Evolutionary conservation across 2,113 vertebrate genomes (phyloP), one percentile per base, ranked within the genome.

Genomic region (Cinclus cinclus): DNA sequence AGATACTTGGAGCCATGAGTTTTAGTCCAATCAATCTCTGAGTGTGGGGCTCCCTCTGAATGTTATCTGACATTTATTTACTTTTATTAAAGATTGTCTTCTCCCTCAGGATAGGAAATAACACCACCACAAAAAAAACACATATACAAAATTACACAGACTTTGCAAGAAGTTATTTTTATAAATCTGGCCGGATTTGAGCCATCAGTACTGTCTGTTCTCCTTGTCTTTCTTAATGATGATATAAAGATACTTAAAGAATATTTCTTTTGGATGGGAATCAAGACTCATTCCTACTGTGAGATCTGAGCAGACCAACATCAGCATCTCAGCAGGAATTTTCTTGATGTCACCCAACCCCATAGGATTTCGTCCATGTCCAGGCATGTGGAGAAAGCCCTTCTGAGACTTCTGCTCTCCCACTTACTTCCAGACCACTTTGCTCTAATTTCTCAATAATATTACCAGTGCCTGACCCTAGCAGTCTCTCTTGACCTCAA

Each of bases 121-220:
- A 63, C 24, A 37, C 4, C 20, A 8, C 15, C n/a, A 80, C 0
- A 56, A 88, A 16, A 21, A 92, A 62, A 87, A 85, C 60, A 79
- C 53, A 64, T 30, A 88, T 71, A 94, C 69, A 95, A 73, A 95
- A 97, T 96, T 93, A 92, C 79, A 89, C 69, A 86, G 88, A 90
- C 79, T 87, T 93, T 83, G 76, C 93, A 93, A 78, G 80, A 94
- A 71, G 84, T 89, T 96, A 92, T 95, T 95, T 96, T 95, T 95
- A 83, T 90, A 86, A 78, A 93, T 41, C 41, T 93, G 85, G 41
- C 83, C 1, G 17, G 94, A 94, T 95, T 86, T 91, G 63, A 46
- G 44, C 64, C 64, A 86, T 86, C 83, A 90, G 68, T 78, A 60
- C 47, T 90, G 52, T n/a, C 18, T 94, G 76, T 90, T 93, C 88